Evolutionary conservation across 1,140 invertebrate genomes (phyloP).

Genomic region (Drosophila sp.): DNA sequence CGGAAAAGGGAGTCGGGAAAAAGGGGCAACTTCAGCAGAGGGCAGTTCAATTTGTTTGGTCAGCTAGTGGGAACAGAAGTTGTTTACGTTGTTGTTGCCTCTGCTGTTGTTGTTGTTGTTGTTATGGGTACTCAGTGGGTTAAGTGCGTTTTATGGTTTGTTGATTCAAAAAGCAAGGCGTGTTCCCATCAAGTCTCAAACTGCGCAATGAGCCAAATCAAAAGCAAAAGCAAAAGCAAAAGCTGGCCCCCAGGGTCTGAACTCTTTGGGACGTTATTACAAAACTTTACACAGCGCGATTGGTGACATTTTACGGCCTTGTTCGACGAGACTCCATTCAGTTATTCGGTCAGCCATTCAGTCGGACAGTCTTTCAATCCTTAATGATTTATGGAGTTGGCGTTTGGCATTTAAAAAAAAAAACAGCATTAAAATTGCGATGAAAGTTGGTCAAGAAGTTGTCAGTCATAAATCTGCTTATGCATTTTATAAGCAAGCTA

Average conservation of each 20-base stretch:
- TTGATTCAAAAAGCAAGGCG: constrained; percentile 40
- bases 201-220: constrained; percentile 3
- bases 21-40: background rate
- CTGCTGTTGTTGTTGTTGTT: background rate
- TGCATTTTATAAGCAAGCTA: too few species aligned
- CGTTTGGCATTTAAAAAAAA: constrained; percentile 7
- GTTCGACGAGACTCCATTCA: constrained; percentile 9
- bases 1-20: background rate
- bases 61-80: constrained; percentile 42
- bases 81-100: constrained; percentile 25
- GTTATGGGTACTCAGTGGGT: constrained; percentile 35
- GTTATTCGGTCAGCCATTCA: constrained; percentile 4
- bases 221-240: background rate
- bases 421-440: constrained; percentile 20
- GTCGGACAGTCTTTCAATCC: constrained; percentile 23
- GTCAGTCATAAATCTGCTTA: constrained; percentile 1
- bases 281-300: constrained; percentile 29
- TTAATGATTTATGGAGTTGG: constrained; percentile 63
- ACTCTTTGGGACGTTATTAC: constrained; percentile 32
- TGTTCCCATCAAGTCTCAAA: constrained; percentile 8
- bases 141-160: constrained; percentile 72
- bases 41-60: constrained; percentile 70
- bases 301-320: constrained; percentile 48
- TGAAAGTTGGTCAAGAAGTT: background rate
- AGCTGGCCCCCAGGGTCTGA: background rate